A percentile compares a stretch with the other conserved stretches of the same genome.
Conservation (phyloP, 2,797 vertebrate species). For the Eremophila alpestris region DNA sequence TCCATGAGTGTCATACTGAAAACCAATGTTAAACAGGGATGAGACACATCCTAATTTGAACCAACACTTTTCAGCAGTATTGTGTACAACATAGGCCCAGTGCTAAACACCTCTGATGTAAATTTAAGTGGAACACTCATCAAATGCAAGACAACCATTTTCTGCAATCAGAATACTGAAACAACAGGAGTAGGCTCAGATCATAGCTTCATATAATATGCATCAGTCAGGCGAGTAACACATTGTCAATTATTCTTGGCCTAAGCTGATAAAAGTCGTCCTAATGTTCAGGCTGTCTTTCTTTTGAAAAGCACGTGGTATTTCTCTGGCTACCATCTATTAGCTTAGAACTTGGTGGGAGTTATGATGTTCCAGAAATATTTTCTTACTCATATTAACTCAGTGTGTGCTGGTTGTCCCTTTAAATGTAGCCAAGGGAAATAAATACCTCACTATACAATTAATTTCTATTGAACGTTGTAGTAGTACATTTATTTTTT, state of each 20-base stretch:
- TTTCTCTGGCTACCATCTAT: not conserved
- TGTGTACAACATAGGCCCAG: not conserved
- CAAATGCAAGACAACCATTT: not conserved
- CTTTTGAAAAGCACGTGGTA: not conserved
- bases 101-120: not conserved
- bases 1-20: not conserved
- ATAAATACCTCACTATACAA: not conserved
- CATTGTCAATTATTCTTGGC: not conserved
- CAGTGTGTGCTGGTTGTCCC: not conserved
- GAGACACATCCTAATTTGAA: not conserved
- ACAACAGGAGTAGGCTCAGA: not conserved
- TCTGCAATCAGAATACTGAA: not conserved
- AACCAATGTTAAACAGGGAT: not conserved
- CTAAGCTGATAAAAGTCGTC: not conserved
- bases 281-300: not conserved
- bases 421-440: not conserved
- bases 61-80: not conserved
- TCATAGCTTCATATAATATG: not conserved
- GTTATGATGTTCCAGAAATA: not conserved
- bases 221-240: not conserved
- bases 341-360: not conserved
- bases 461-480: not conserved
- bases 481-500: not conserved
- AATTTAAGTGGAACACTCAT: not conserved
- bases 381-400: not conserved